Base-by-base conservation (phyloP, 1,140 invertebrate genomes). In the Aphelenchoides besseyi region DNA sequence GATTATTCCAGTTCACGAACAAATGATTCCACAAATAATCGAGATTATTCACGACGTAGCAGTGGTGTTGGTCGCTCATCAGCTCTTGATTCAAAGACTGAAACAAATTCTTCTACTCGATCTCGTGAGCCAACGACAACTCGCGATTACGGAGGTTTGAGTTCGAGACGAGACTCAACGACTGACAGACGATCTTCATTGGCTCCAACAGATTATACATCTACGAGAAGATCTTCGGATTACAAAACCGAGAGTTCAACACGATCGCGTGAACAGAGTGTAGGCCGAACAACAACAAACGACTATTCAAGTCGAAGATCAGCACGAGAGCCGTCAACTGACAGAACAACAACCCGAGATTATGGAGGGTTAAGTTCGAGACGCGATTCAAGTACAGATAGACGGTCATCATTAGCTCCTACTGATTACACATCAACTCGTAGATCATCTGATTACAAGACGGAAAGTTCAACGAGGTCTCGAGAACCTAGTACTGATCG, bases 151-250 rank as follows among this genome's bases (percentile, higher is more conserved):
- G 55, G 18, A 5, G 18, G 55, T 33, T 59, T 18, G 41, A 48
- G 41, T 59, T 59, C 55, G 55, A 5, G 55, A 8, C 55, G 55
- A 8, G 55, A 59, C 18, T 59, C 55, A 28, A 59, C 41, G 23
- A 48, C 12, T 23, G 41, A 48, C 12, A 12, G 41, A 23, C 41
- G 41, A 16, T 48, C 41, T 23, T 48, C 41, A 23, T 48, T 48
- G 41, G 41, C 41, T 23, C 41, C 41, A 48, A 48, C 41, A 12
- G 41, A 48, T 23, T 48, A 48, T 23, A 48, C 41, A 23, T 23
- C 41, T 48, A 48, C 41, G 12, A 12, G 41, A 23, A 12, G 41
- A 12, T 16, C 41, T 23, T 48, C 41, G 12, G 41, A 48, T 23
- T 48, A 48, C 41, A 48, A 48, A 48, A 23, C 41, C 12, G 41